Conservation (phyloP, 2,888 invertebrate species). For the Colletes collaris region DNA sequence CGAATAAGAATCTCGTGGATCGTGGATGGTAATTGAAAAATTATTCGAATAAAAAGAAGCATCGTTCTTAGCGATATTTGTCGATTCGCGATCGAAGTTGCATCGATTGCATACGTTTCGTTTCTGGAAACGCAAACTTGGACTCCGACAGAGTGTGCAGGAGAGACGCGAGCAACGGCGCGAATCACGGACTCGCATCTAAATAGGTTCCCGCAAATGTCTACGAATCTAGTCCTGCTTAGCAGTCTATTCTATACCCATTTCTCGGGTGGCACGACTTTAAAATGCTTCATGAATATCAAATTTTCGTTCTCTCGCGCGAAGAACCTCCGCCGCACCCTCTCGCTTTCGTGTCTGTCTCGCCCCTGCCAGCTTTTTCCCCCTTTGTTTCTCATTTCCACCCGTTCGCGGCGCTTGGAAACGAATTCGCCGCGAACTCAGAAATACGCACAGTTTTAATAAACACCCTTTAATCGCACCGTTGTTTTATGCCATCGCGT, state of each 20-base stretch:
- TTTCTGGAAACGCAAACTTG: constrained; percentile 1
- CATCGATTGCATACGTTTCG: not conserved
- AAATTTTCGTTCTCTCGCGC: constrained; percentile 70
- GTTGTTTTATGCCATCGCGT: no score
- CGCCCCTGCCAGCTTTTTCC: constrained; percentile 5
- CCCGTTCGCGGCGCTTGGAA: constrained; percentile 39
- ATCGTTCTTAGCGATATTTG: not conserved
- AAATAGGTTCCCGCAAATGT: constrained; percentile 72
- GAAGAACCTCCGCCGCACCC: constrained; percentile 31
- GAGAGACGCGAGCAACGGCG: constrained; percentile 32
- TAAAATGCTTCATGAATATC: constrained; percentile 78
- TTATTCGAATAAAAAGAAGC: not conserved
- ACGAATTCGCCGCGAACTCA: constrained; percentile 41
- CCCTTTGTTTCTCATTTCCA: constrained; percentile 47
- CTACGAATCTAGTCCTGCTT: constrained; percentile 62
- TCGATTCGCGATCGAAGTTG: not conserved
- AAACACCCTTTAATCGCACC: not conserved
- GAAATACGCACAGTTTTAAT: constrained; percentile 34
- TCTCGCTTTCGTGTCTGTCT: constrained; percentile 25
- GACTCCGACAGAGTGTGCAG: not conserved
- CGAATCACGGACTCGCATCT: constrained; percentile 73
- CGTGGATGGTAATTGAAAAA: no score
- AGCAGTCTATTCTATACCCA: constrained; percentile 65
- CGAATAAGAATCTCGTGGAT: no score
- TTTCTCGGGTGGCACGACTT: constrained; percentile 69